Evolutionary conservation across 2,888 invertebrate species (phyloP), one percentile per base, ranked within the genome.

Genomic region (Drosophila subquinaria): DNA sequence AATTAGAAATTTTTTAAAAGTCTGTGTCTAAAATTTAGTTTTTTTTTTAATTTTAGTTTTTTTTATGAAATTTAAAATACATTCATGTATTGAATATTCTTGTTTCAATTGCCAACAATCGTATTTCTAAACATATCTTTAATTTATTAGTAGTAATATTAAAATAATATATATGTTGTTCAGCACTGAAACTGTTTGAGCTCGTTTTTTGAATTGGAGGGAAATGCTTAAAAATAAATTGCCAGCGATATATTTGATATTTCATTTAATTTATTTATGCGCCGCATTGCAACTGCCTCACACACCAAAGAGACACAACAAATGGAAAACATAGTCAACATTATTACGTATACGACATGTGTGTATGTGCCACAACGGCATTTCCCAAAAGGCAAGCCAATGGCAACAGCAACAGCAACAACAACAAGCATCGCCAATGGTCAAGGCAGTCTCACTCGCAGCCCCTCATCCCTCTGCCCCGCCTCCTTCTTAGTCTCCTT

Each of bases 221-320:
- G 48, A 80, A 84, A 89, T 79, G 70, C 76, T 89, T 88, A 81
- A 69, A 82, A 77, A 74, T 88, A 88, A 89, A 89, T 85, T 62
- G 85, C 66, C 27, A 61, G 69, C 72, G 72, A 73, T 75, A 79
- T 83, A 64, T 72, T 70, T 76, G 63, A 65, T 73, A 71, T 74
- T 74, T 83, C 69, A 70, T 73, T 81, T 80, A 68, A 87, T 84
- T 87, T 84, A 76, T 79, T 70, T 75, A 70, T 81, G 82, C 67
- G 60, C 48, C 55, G 73, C 66, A 42, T 48, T 76, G 87, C 84
- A 76, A 62, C 57, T 43, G 75, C 68, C 63, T 38, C 3, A 38
- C 59, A 48, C 23, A 45, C 27, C 27, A 55, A 50, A 51, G 57
- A 53, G 69, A 67, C 40, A 70, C 55, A 68, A 66, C 79, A 79